These are phyloP conservation scores for Mycteria americana DNA, from an alignment of 2,797 vertebrate species.

Conservation along the genomic window DNA sequence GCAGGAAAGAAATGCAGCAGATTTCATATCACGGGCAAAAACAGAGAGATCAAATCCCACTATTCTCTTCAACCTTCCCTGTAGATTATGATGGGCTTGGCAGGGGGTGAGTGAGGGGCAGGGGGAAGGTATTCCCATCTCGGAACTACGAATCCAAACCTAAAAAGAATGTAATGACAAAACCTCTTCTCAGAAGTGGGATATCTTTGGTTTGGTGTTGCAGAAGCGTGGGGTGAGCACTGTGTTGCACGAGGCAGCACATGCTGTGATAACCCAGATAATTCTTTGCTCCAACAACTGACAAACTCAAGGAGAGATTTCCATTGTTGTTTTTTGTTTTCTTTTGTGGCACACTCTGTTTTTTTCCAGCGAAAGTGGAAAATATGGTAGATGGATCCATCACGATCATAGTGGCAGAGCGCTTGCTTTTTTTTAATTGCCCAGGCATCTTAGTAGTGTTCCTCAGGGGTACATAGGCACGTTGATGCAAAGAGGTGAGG, in stretches of 20 bases:
- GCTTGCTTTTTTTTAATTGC: background rate
- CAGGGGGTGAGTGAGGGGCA: background rate
- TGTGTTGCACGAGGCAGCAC: background rate
- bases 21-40: background rate
- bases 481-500: background rate
- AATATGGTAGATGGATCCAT: background rate
- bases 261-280: background rate
- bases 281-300: background rate
- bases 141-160: background rate
- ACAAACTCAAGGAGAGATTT: background rate
- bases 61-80: background rate
- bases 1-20: background rate
- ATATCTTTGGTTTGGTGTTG: background rate
- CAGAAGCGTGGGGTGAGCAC: rapidly evolving
- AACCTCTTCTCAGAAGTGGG: background rate
- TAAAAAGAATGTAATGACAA: background rate
- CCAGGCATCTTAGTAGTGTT: background rate
- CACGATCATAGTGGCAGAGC: background rate
- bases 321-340: background rate
- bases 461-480: background rate
- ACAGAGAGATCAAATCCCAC: background rate
- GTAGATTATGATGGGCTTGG: background rate
- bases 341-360: background rate
- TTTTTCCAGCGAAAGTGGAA: background rate
- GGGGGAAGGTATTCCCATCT: background rate